Conservation (phyloP, 2,113 vertebrate species). For the Motacilla alba region DNA sequence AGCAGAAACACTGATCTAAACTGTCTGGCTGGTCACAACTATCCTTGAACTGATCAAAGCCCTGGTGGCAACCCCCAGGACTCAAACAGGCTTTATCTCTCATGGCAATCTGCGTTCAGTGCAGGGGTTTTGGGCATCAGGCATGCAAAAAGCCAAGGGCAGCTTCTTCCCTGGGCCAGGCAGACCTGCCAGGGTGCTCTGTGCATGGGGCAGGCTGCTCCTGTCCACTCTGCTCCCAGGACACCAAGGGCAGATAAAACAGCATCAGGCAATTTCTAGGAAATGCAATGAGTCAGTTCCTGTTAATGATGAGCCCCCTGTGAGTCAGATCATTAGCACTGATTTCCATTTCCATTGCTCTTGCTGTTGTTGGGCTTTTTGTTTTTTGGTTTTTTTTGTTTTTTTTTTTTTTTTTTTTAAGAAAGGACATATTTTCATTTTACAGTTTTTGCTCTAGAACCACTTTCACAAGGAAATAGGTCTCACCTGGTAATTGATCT, state of each 20-base stretch:
- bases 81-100: background rate
- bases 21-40: background rate
- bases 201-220: background rate
- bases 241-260: background rate
- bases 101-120: background rate
- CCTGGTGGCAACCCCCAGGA: background rate
- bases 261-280: background rate
- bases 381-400: no score
- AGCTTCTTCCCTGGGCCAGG: background rate
- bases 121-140: background rate
- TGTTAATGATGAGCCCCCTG: slow-evolving; percentile 1
- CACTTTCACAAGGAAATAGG: background rate
- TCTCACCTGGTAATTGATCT: background rate
- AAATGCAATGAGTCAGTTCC: slow-evolving; percentile 25
- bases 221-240: background rate
- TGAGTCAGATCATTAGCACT: slow-evolving; percentile 5
- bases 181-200: background rate
- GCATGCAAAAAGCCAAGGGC: background rate
- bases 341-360: background rate
- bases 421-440: background rate
- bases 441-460: background rate
- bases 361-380: background rate
- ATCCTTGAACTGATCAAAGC: background rate
- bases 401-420: background rate
- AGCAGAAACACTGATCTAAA: background rate